phyloP scores from a whole-genome alignment of 2,888 invertebrate species.

The Atherix ibis region DNA sequence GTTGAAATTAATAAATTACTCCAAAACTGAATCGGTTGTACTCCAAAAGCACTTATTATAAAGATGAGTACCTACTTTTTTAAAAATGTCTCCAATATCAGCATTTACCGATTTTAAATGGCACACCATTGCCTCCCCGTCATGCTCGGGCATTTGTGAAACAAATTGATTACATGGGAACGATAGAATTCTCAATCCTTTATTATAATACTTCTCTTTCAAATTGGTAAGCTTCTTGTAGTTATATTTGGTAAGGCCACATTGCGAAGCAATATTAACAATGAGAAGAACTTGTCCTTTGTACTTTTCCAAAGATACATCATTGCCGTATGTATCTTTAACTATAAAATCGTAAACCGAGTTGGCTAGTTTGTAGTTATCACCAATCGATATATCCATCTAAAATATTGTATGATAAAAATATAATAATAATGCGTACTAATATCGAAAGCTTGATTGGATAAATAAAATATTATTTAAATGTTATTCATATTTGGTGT shows the following conservation, averaged over 20 bases:
- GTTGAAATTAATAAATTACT: too few species aligned
- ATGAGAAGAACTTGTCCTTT: conserved; percentile 61
- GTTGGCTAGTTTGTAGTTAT: too few species aligned
- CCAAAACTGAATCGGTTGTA: too few species aligned
- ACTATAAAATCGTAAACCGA: conserved; percentile 63
- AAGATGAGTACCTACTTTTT: conserved; percentile 34
- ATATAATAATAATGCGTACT: too few species aligned
- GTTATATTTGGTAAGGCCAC: conserved; percentile 61
- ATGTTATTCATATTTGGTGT: too few species aligned
- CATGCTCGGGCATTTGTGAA: conserved; percentile 49
- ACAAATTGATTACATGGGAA: conserved; percentile 79
- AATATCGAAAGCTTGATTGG: too few species aligned
- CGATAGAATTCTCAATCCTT: conserved; percentile 50
- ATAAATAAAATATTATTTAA: too few species aligned
- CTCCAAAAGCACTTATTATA: too few species aligned
- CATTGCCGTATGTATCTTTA: conserved; percentile 56
- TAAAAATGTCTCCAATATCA: conserved; percentile 48
- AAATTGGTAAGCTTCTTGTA: conserved; percentile 61
- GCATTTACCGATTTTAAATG: conserved; percentile 38
- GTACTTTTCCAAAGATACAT: conserved; percentile 47
- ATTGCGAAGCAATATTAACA: conserved; percentile 75
- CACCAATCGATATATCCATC: too few species aligned
- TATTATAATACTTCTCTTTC: conserved; percentile 48
- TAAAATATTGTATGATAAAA: too few species aligned
- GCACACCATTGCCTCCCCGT: conserved; percentile 48